Evolutionary conservation across 2,888 invertebrate species (phyloP).

Genomic region (Pteria penguin): DNA sequence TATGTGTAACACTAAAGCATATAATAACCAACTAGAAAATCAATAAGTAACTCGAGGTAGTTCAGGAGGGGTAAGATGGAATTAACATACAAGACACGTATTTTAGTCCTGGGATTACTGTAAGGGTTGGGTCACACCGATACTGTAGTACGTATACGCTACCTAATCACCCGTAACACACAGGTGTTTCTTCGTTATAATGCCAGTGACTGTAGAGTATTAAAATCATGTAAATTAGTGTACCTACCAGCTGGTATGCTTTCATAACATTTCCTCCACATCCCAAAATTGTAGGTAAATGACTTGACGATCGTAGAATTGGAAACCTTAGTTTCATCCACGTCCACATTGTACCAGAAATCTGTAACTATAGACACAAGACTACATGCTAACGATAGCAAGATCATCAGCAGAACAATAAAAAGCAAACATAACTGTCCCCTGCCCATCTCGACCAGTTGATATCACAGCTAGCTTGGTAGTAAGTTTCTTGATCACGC

Average conservation of each 20-base stretch:
- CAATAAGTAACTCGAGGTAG: too few species aligned
- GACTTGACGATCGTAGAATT: slow-evolving; percentile 45
- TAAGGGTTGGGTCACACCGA: too few species aligned
- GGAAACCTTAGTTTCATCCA: slow-evolving; percentile 36
- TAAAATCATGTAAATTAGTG: background rate
- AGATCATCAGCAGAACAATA: slow-evolving; percentile 54
- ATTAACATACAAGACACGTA: too few species aligned
- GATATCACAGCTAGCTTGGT: background rate
- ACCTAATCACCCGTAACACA: too few species aligned
- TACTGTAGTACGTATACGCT: too few species aligned
- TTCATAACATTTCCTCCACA: slow-evolving; percentile 64
- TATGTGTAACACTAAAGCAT: too few species aligned
- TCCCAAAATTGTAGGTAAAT: slow-evolving; percentile 54
- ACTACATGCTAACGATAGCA: slow-evolving; percentile 53
- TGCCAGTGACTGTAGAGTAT: background rate
- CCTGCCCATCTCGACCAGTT: slow-evolving; percentile 36
- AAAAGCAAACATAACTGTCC: slow-evolving; percentile 55
- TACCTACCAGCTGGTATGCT: slow-evolving; percentile 55
- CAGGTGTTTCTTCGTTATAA: background rate
- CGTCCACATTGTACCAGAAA: slow-evolving; percentile 57
- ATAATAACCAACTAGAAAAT: too few species aligned
- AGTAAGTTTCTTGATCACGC: too few species aligned
- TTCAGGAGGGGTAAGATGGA: too few species aligned
- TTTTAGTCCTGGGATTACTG: too few species aligned
- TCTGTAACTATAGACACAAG: slow-evolving; percentile 58